Conservation (phyloP, 2,113 vertebrate genomes). For the Solenodon paradoxus region DNA sequence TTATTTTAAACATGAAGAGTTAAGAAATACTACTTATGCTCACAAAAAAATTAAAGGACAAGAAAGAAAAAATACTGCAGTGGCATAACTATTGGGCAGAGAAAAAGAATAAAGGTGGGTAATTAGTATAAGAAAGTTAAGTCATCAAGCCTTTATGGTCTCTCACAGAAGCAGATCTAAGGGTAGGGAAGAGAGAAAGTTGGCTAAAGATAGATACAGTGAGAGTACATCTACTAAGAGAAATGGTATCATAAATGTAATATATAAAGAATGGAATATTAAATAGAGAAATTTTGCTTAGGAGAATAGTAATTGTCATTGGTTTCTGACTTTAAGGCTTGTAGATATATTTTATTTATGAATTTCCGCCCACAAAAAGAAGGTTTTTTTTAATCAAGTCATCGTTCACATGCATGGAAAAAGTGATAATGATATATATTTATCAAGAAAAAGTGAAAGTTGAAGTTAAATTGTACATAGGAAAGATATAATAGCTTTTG, state of each 20-base stretch:
- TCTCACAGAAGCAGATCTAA: background rate
- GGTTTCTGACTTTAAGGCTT: background rate
- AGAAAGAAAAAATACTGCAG: background rate
- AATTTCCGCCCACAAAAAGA: background rate
- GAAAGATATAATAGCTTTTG: background rate
- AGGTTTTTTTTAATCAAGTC: background rate
- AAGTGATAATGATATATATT: background rate
- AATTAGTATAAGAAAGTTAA: background rate
- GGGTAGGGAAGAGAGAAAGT: background rate
- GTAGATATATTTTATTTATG: background rate
- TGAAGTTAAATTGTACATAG: background rate
- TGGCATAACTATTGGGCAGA: background rate
- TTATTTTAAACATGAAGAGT: background rate
- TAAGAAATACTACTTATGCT: background rate
- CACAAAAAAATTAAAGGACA: background rate
- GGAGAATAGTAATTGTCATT: background rate
- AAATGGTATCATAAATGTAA: background rate
- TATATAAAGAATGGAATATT: background rate
- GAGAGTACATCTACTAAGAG: background rate
- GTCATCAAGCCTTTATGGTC: background rate
- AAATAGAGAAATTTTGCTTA: background rate
- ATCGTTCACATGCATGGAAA: background rate
- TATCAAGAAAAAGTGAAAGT: background rate
- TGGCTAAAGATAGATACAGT: background rate
- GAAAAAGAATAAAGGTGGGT: background rate